These are phyloP conservation scores for Pollimyrus isidori DNA, from an alignment of 2,113 vertebrate species.

Conservation along the genomic window DNA sequence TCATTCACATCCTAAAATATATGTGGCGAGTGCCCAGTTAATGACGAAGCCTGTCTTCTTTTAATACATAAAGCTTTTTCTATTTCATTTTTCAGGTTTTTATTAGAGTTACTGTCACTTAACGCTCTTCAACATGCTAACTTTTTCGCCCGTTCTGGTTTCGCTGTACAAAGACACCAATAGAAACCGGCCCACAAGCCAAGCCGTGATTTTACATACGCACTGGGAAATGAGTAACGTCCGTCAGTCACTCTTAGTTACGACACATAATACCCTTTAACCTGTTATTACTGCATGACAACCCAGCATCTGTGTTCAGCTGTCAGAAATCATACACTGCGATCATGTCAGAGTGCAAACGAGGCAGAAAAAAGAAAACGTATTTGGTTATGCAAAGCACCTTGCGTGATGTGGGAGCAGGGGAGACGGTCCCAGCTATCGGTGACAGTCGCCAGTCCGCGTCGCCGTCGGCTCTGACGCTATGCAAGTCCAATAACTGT, in stretches of 20 bases:
- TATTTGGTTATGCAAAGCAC: neutral
- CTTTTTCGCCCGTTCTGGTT: neutral
- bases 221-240: neutral
- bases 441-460: neutral
- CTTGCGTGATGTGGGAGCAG: neutral
- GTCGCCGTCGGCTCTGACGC: neutral
- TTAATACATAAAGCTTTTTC: neutral
- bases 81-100: neutral
- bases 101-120: neutral
- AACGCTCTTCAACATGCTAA: neutral
- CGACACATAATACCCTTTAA: neutral
- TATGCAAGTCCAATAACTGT: conserved; percentile 6
- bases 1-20: conserved; percentile 65
- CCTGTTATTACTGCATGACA: neutral
- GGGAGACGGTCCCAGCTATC: neutral
- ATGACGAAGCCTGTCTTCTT: neutral
- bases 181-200: neutral
- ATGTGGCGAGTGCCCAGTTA: neutral
- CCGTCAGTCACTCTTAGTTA: neutral
- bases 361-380: neutral
- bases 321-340: conserved; percentile 1
- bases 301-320: conserved; percentile 1
- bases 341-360: neutral
- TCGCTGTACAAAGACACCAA: neutral
- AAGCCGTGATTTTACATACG: no score